phyloP scores from a whole-genome alignment of 2,888 invertebrate species.

The Volucella bombylans region DNA sequence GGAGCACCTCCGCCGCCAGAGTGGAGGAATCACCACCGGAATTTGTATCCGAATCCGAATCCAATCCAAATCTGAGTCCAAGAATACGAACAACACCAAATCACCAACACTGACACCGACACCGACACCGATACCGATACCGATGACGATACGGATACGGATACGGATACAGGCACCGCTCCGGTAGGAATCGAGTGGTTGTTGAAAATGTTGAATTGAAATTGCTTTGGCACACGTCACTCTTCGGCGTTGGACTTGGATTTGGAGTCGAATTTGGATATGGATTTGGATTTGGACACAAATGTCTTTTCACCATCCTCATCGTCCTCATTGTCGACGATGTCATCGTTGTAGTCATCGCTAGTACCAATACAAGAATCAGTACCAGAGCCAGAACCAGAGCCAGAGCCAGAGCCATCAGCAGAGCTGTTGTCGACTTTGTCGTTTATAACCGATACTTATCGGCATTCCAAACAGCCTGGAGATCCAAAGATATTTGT shows the following conservation, averaged over 20 bases:
- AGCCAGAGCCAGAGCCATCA: background rate
- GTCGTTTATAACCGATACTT: conserved; percentile 74
- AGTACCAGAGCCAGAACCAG: too few species aligned
- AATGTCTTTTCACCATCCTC: conserved; percentile 62
- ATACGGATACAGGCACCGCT: too few species aligned
- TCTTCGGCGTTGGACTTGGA: conserved; percentile 6
- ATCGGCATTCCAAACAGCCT: conserved; percentile 72
- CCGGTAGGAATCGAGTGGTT: too few species aligned
- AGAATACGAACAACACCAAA: background rate
- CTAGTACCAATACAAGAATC: background rate
- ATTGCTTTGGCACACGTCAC: conserved; percentile 74
- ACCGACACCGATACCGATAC: conserved; percentile 11
- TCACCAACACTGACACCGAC: background rate
- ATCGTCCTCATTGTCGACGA: conserved; percentile 27
- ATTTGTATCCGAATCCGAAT: conserved; percentile 26
- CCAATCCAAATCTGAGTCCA: conserved; percentile 4
- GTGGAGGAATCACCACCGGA: conserved; percentile 63
- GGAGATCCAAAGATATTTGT: conserved; percentile 73
- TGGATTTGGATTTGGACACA: conserved; percentile 39
- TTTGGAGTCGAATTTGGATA: too few species aligned
- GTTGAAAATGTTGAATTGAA: conserved; percentile 65
- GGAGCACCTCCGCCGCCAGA: conserved; percentile 44
- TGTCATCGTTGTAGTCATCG: conserved; percentile 47
- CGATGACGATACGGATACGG: too few species aligned
- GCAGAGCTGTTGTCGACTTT: conserved; percentile 51